Base-by-base conservation (phyloP, 2,888 invertebrate species). In the Sarcophaga variegata region DNA sequence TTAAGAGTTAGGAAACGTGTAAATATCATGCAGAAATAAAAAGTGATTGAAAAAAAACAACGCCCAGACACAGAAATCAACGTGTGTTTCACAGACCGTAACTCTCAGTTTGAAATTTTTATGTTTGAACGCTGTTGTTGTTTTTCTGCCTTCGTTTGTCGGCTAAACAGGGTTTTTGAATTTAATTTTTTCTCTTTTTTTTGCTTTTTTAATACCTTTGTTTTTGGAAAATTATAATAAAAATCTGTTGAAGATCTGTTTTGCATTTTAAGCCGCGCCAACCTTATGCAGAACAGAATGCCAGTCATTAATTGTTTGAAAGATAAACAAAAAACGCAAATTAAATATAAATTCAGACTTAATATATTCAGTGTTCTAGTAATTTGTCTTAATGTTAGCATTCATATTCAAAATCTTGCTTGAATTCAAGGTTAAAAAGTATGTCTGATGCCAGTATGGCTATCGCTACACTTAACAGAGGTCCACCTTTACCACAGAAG, bases 1-100 rank as follows among this genome's bases (percentile, higher is more conserved):
- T 59, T 71, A 37, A 17, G 14, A 82, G n/a, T 74, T 64, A 75
- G 49, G 37, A 83, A 63, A 75, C 27, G 59, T 70, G 17, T n/a
- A 37, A 79, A 22, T 75, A 45, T 59, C 14, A 27, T 70, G 14
- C 69, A 78, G 59, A 11, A 71, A 71, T 59, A 12, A 63, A 49
- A 47, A 67, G 37, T 37, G 37, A 37, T 37, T 37, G 37, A 37
- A 10, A 10, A 10, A 20, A 37, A 37, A 37, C 8, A 37, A 37
- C 37, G 8, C 8, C 5, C 37, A 37, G 37, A 37, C 6, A 37
- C 27, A 67, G 25, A 25, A 66, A 70, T 69, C 66, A 87, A 87
- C 87, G 81, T 87, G 83, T 84, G 60, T 81, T 84, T 72, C 66
- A 76, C 84, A 83, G 81, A 83, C 86, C 74, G 64, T 86, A 83